Evolutionary conservation across 2,113 vertebrate species (phyloP), one percentile per base, ranked within the genome.

Genomic region (Salvator merianae): DNA sequence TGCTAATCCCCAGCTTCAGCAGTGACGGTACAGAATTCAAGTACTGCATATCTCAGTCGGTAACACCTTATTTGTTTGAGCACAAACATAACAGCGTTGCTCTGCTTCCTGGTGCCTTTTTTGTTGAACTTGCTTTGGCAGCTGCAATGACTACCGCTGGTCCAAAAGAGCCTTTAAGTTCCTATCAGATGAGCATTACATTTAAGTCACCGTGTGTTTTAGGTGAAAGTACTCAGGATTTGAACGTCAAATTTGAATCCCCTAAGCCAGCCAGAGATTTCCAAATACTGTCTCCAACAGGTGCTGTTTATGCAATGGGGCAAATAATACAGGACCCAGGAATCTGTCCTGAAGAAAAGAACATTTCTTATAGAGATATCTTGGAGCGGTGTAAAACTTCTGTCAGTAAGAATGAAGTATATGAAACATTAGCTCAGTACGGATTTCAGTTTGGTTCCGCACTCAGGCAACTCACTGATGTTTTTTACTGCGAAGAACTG

Each of bases 361-460:
- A 6, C 50, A 95, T 98, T 87, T 89, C 89, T 77, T 90, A 94
- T 55, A 91, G 88, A 72, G 79, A 86, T 7, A 87, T 98, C 77
- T 95, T 83, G 43, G 91, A 86, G 88, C 96, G 98, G 69, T 98
- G 97, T 83, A 93, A 34, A 78, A 88, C 81, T 13, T 84, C 96
- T 20, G 82, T 97, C 26, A 91, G 72, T 4, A 88, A 62, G 79
- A 81, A 92, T 7, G 90, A 96, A 38, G 36, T 98, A 63, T 98
- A 98, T 90, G 92, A 93, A 79, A 69, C 86, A 20, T 95, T 98
- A 32, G 93, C 94, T 71, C 86, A 87, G 7, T 72, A 91, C 80
- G 97, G 97, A 72, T 98, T 98, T 92, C 95, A 98, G 77, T 98
- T 98, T 5, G 97, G 96, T 5, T 84, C 94, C 7, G 40, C 92